Evolutionary conservation across 2,888 invertebrate genomes (phyloP).

Genomic region (Rapana venosa): DNA sequence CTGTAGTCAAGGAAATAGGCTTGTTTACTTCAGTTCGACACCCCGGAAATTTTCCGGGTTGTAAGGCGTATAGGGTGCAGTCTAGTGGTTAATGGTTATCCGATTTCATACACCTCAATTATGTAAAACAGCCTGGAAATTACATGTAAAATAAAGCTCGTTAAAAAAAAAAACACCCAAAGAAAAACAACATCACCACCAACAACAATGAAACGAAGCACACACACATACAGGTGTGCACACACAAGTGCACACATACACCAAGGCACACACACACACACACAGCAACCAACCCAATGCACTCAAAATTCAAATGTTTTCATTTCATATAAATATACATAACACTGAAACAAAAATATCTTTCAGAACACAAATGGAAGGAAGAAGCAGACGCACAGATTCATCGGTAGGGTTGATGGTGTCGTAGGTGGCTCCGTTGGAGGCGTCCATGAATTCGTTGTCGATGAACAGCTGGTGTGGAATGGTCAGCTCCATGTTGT

Average conservation of each 20-base stretch:
- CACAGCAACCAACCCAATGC: not conserved
- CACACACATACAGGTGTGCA: not conserved
- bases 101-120: no score
- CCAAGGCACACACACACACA: not conserved
- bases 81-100: no score
- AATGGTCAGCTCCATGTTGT: conserved; percentile 90
- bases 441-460: conserved; percentile 90
- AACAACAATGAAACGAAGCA: not conserved
- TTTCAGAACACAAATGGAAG: not conserved
- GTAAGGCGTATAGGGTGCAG: no score
- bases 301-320: no score
- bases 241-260: not conserved
- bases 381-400: conserved; percentile 80
- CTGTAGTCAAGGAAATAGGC: no score
- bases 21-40: no score
- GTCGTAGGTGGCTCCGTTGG: conserved; percentile 82
- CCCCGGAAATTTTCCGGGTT: no score
- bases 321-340: not conserved
- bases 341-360: not conserved
- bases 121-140: no score
- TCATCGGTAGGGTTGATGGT: conserved; percentile 92
- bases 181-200: not conserved
- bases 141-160: no score
- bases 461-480: conserved; percentile 94
- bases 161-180: not conserved